A percentile compares a stretch with the other conserved stretches of the same genome.
phyloP scores from a whole-genome alignment of 2,888 invertebrate genomes.

The Ornithoptera priamus region DNA sequence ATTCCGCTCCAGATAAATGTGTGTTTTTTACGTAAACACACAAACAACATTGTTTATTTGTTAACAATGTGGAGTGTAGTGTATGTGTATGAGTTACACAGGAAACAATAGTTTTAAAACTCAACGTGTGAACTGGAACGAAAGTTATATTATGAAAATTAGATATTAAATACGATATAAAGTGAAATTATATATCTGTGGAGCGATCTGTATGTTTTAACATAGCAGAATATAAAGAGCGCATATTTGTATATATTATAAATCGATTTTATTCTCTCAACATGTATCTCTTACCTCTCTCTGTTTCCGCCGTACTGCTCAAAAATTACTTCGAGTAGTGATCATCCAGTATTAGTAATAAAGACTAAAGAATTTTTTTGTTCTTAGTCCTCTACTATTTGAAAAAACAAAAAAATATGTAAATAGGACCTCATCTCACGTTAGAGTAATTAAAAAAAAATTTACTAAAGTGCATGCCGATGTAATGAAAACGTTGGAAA shows the following conservation, averaged over 20 bases:
- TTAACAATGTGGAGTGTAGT: conserved; percentile 6
- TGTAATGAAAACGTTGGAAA: too few species aligned
- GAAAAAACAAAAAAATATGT: too few species aligned
- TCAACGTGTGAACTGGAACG: not conserved
- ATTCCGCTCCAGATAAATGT: not conserved
- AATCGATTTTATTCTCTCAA: not conserved
- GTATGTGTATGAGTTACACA: conserved; percentile 1
- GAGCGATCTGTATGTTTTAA: not conserved
- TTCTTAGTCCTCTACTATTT: too few species aligned
- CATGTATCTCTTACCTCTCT: too few species aligned
- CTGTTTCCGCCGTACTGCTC: too few species aligned
- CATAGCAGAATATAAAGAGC: not conserved
- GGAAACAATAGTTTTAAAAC: conserved; percentile 5
- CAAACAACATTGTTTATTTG: not conserved
- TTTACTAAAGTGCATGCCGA: too few species aligned
- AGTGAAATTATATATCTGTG: not conserved
- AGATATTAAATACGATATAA: not conserved
- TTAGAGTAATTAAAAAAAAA: too few species aligned
- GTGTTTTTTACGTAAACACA: not conserved
- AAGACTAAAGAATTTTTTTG: too few species aligned
- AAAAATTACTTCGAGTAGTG: too few species aligned
- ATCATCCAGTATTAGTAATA: too few species aligned
- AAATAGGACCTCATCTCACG: too few species aligned
- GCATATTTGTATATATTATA: not conserved
- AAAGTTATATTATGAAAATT: conserved; percentile 1